phyloP scores from a whole-genome alignment of 1,140 invertebrate genomes.

The Piezodorus guildinii region DNA sequence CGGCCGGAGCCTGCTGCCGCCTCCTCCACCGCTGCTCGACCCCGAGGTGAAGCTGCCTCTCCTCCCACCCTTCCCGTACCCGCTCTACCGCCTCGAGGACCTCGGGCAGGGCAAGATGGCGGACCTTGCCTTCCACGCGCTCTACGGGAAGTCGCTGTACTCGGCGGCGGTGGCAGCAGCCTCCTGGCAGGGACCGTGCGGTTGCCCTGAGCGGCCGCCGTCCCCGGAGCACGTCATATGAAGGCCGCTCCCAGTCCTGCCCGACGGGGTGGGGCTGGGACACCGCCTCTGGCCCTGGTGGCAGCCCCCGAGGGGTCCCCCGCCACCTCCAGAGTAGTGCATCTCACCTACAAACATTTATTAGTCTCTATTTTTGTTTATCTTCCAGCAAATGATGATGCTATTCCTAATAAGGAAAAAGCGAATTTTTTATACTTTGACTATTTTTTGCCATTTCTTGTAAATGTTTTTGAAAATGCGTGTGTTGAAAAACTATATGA shows the following conservation, averaged over 20 bases:
- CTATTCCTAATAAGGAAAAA: no score
- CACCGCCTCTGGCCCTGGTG: constrained; percentile 32
- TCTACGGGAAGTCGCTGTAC: constrained; percentile 44
- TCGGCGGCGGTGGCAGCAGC: constrained; percentile 35
- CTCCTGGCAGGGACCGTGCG: constrained; percentile 31
- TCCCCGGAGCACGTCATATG: constrained; percentile 58
- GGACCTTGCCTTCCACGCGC: constrained; percentile 46
- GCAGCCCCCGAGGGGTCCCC: constrained; percentile 28
- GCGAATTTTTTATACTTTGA: no score
- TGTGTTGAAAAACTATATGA: no score
- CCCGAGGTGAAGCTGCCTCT: constrained; percentile 52
- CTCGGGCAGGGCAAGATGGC: constrained; percentile 39
- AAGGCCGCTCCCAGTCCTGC: constrained; percentile 70
- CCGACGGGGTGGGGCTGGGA: constrained; percentile 31
- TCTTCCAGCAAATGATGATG: no score
- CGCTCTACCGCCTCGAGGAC: constrained; percentile 53
- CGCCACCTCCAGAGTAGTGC: constrained; percentile 19
- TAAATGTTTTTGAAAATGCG: no score
- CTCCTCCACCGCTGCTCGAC: constrained; percentile 44
- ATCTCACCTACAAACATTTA: background rate
- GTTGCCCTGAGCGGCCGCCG: constrained; percentile 23
- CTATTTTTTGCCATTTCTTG: no score
- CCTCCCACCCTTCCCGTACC: constrained; percentile 57
- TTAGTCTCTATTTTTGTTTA: no score
- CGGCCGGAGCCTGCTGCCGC: constrained; percentile 45